Percentiles rank a stretch among this genome's conserved stretches.
Evolutionary conservation across 2,113 vertebrate genomes (phyloP).

Genomic region (Larimichthys polyactis): DNA sequence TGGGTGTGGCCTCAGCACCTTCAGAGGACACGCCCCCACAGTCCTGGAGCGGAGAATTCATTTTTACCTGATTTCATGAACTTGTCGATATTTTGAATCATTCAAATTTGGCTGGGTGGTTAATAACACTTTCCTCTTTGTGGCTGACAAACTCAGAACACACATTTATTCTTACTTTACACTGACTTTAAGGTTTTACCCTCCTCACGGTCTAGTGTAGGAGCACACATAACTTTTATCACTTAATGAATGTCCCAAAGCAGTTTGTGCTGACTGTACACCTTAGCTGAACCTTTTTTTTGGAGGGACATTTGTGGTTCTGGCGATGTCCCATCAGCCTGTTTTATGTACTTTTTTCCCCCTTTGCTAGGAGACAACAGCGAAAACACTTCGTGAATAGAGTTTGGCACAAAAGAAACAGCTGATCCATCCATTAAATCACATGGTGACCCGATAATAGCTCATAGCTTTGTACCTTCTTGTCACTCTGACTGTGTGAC

Average conservation of each 20-base stretch:
- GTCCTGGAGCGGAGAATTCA: too few relatives aligned
- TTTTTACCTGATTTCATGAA: too few relatives aligned
- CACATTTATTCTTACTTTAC: too few relatives aligned
- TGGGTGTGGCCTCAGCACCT: too few relatives aligned
- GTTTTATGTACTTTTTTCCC: not conserved
- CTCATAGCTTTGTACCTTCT: not conserved
- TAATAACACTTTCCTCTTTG: too few relatives aligned
- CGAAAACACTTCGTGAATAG: not conserved
- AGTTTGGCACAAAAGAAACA: not conserved
- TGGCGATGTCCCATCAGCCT: not conserved
- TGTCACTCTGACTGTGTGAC: too few relatives aligned
- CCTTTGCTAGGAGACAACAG: not conserved
- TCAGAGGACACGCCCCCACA: too few relatives aligned
- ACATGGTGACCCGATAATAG: not conserved
- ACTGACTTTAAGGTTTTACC: not conserved
- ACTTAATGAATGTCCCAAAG: not conserved
- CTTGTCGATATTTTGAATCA: too few relatives aligned
- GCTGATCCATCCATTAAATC: not conserved
- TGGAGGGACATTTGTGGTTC: not conserved
- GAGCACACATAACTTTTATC: not conserved
- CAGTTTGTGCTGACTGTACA: not conserved
- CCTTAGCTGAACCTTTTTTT: not conserved
- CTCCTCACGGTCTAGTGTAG: not conserved
- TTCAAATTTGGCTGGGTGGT: too few relatives aligned
- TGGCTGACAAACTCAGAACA: too few relatives aligned